Conservation (phyloP, 2,888 invertebrate species). For the Stictocephala bisonia region DNA sequence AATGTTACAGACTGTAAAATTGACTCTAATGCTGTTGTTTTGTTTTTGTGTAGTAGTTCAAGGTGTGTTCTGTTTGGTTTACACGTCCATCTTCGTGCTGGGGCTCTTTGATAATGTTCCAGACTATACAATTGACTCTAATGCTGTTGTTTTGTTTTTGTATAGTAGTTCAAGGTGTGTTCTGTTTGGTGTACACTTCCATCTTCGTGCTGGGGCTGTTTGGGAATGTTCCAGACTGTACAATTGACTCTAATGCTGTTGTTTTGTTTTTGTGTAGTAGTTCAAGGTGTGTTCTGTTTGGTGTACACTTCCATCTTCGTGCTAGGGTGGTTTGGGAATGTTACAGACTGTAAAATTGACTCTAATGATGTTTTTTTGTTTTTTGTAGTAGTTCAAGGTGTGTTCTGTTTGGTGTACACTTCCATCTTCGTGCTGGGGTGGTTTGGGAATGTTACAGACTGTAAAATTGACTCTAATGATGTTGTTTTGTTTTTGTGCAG, state of each 20-base stretch:
- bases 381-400: constrained; percentile 74
- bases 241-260: constrained; percentile 90
- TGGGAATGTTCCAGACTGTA: constrained; percentile 92
- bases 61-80: constrained; percentile 79
- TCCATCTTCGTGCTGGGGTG: constrained; percentile 86
- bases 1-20: too few relatives aligned
- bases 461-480: too few relatives aligned
- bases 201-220: constrained; percentile 88
- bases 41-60: constrained; percentile 71
- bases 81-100: constrained; percentile 81
- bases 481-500: too few relatives aligned
- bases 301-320: too few relatives aligned
- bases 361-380: neutral
- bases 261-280: too few relatives aligned
- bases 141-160: too few relatives aligned
- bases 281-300: too few relatives aligned
- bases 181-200: too few relatives aligned
- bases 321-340: too few relatives aligned
- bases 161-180: too few relatives aligned
- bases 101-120: constrained; percentile 91
- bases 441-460: constrained; percentile 90
- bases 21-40: too few relatives aligned
- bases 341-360: neutral
- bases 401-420: constrained; percentile 81
- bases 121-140: constrained; percentile 96